Evolutionary conservation across 2,888 invertebrate species (phyloP).

Genomic region (Caenorhabditis panamensis): DNA sequence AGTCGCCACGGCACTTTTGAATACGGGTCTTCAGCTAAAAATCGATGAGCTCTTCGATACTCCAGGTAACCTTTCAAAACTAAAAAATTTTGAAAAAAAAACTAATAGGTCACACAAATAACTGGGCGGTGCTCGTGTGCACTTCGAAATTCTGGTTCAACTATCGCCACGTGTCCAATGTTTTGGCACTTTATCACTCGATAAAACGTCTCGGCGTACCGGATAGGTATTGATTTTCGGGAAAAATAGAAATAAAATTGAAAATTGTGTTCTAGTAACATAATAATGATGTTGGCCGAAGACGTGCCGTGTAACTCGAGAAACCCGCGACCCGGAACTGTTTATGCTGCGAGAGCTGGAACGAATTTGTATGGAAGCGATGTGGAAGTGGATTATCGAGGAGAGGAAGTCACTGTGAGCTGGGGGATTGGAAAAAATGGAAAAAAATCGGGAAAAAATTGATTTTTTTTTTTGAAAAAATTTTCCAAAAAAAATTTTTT

Average conservation of each 20-base stretch:
- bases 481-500: neutral
- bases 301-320: slow-evolving; percentile 99
- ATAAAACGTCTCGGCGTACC: slow-evolving; percentile 99
- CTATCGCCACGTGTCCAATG: slow-evolving; percentile 99
- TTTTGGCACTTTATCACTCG: slow-evolving; percentile 96
- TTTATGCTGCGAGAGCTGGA: slow-evolving; percentile 97
- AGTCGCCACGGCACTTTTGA: slow-evolving; percentile 51
- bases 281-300: slow-evolving; percentile 99
- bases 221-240: slow-evolving; percentile 84
- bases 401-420: slow-evolving; percentile 86
- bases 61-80: slow-evolving; percentile 55
- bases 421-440: neutral
- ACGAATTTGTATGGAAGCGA: slow-evolving; percentile 99
- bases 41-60: slow-evolving; percentile 74
- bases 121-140: slow-evolving; percentile 99
- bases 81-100: slow-evolving; percentile 1
- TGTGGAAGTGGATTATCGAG: slow-evolving; percentile 87
- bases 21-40: slow-evolving; percentile 71
- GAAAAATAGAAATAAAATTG: neutral
- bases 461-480: too few species aligned
- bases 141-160: slow-evolving; percentile 95
- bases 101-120: slow-evolving; percentile 94
- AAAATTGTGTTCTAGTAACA: slow-evolving; percentile 85
- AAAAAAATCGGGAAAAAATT: too few species aligned
- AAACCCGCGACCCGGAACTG: slow-evolving; percentile 95